These are phyloP conservation scores for Hemistola chrysoprasaria DNA, from an alignment of 2,888 invertebrate genomes.

Conservation along the genomic window DNA sequence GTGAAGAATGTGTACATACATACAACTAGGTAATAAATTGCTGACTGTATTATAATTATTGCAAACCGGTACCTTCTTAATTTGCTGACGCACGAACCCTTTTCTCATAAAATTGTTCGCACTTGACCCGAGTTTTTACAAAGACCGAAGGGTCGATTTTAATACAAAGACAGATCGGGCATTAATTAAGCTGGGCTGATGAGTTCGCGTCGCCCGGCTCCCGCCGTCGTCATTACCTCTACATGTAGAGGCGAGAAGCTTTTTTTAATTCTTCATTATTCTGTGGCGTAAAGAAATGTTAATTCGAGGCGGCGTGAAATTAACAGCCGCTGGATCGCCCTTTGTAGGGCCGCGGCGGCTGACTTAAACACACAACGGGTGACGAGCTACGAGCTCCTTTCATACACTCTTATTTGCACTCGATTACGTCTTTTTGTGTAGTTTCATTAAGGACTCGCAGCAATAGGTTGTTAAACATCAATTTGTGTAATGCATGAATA, in stretches of 20 bases:
- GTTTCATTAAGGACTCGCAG: constrained; percentile 68
- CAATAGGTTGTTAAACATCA: constrained; percentile 69
- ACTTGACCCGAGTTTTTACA: constrained; percentile 42
- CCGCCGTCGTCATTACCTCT: constrained; percentile 71
- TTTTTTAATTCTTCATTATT: constrained; percentile 82
- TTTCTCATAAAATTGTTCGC: constrained; percentile 30
- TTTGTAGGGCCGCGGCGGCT: constrained; percentile 76
- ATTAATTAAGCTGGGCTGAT: constrained; percentile 80
- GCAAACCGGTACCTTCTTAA: constrained; percentile 17
- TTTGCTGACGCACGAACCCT: constrained; percentile 38
- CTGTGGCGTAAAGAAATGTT: constrained; percentile 83
- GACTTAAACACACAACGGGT: constrained; percentile 81
- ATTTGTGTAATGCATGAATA: constrained; percentile 61
- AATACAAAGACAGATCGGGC: constrained; percentile 80
- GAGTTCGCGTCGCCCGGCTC: constrained; percentile 63
- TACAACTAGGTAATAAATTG: no score
- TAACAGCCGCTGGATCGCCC: constrained; percentile 77
- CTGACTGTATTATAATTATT: background rate
- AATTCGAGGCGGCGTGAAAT: constrained; percentile 83
- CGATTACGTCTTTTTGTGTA: constrained; percentile 69
- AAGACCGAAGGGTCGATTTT: constrained; percentile 62
- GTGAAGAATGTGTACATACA: no score
- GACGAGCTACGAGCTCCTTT: constrained; percentile 71
- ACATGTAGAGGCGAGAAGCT: constrained; percentile 73
- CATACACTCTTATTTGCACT: constrained; percentile 79